Percentiles rank a stretch among this genome's conserved stretches.
phyloP scores from a whole-genome alignment of 2,113 vertebrate genomes.

The Entelurus aequoreus region DNA sequence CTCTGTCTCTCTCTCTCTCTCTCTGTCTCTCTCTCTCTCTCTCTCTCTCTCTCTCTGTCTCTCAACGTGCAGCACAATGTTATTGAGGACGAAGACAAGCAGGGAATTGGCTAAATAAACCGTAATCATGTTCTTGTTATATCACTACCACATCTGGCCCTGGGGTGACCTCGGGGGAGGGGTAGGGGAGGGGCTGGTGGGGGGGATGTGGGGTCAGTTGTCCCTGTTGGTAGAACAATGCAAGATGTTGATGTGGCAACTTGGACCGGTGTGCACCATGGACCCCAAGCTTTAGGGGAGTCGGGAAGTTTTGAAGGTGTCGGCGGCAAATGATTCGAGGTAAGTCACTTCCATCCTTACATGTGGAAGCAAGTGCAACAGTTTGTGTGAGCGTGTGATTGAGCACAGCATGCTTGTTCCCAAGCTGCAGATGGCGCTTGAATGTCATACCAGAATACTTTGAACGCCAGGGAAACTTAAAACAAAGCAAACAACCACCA shows the following conservation, averaged over 20 bases:
- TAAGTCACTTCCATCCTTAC: neutral
- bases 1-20: neutral
- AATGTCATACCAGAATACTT: neutral
- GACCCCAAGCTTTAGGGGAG: constrained; percentile 33
- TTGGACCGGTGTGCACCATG: constrained; percentile 26
- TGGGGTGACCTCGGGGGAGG: constrained; percentile 39
- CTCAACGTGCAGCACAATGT: neutral
- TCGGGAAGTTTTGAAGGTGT: constrained; percentile 28
- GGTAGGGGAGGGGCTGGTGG: too few species aligned
- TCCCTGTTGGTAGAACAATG: constrained; percentile 13
- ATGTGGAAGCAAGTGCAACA: neutral
- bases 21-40: neutral
- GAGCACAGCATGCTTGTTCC: neutral
- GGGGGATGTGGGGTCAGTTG: constrained; percentile 7
- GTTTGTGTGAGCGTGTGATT: neutral
- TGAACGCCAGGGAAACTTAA: neutral
- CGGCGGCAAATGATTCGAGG: constrained; percentile 38
- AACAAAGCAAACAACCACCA: too few species aligned
- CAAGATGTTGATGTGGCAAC: constrained; percentile 14
- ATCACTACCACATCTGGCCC: constrained; percentile 64
- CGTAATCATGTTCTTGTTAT: constrained; percentile 53
- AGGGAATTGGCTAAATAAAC: constrained; percentile 63
- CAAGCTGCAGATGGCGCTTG: constrained; percentile 1
- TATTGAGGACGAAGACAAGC: constrained; percentile 31
- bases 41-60: constrained; percentile 7